phyloP scores from a whole-genome alignment of 2,113 vertebrate species.

The Chrysochloris asiatica region DNA sequence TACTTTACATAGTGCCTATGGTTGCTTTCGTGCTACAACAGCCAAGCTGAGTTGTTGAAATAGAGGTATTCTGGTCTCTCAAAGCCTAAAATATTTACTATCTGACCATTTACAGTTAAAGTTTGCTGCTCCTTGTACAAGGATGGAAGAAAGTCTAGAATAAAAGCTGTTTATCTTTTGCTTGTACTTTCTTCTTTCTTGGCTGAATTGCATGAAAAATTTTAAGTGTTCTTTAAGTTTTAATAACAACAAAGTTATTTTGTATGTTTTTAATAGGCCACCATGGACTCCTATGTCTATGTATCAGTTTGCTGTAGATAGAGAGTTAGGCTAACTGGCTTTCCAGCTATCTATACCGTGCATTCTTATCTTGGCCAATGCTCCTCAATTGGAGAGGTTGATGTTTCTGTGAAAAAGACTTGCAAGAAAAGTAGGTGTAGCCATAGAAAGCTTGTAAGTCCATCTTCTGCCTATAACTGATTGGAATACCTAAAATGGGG shows the following conservation, averaged over 20 bases:
- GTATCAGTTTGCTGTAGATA: not conserved
- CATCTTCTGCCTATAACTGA: too few species aligned
- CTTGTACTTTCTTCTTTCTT: not conserved
- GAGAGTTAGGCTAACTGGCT: not conserved
- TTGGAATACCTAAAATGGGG: too few species aligned
- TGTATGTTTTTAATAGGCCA: not conserved
- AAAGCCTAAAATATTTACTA: not conserved
- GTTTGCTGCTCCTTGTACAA: not conserved
- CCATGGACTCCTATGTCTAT: not conserved
- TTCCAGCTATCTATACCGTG: not conserved
- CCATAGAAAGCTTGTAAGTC: not conserved
- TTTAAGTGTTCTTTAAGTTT: not conserved
- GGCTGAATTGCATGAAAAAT: not conserved
- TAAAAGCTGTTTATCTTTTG: accelerated
- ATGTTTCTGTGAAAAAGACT: not conserved
- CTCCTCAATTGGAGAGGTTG: not conserved
- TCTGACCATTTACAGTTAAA: not conserved
- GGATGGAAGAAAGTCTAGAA: not conserved
- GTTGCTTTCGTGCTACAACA: not conserved
- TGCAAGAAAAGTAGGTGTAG: too few species aligned
- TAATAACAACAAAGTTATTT: not conserved
- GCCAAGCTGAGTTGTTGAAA: not conserved
- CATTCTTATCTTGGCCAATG: not conserved
- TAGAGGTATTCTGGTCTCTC: not conserved
- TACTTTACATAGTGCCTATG: not conserved